Evolutionary conservation across 2,888 invertebrate genomes (phyloP), one percentile per base, ranked within the genome.

Genomic region (Schizotus pectinicornis): DNA sequence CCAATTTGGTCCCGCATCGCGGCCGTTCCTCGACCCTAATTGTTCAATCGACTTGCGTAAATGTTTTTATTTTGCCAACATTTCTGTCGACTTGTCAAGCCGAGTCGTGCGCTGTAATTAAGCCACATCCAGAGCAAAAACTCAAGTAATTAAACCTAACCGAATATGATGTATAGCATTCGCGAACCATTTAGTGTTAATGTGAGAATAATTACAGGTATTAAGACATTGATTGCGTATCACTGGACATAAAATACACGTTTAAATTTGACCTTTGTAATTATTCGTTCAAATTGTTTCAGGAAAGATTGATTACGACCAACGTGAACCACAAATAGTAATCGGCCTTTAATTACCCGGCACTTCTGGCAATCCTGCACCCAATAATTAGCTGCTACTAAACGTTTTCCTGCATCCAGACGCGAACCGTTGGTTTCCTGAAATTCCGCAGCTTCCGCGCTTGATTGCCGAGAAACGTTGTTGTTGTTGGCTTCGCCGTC

Each of bases 161-260:
- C 54, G 49, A 59, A 59, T 51, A 52, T 59, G 56, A 59, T 59
- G 48, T 59, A 56, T 56, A 43, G 48, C 45, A 38, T 45, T 53
- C 45, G 52, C 43, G 14, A 45, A 57, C 42, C 56, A 37, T 61
- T 61, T 61, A 61, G 61, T 57, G 61, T 53, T 61, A 61, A 61
- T 61, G 61, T 53, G 67, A 65, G 63, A 65, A 68, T 68, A 68
- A 68, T 68, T 68, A 67, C 65, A 61, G 65, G 63, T 62, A 65
- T 67, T 63, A 66, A 60, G 48, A 51, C 58, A 62, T 50, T 67
- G 66, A 67, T 67, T 67, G 61, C 61, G 62, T 56, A 56, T 39
- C 46, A 64, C 60, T 63, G 59, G 51, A 41, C 53, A 49, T 38
- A 55, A 33, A 56, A 56, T 52, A 14, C 43, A 50, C 60, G 61